Evolutionary conservation across 2,888 invertebrate genomes (phyloP).

Genomic region (Erebia epiphron): DNA sequence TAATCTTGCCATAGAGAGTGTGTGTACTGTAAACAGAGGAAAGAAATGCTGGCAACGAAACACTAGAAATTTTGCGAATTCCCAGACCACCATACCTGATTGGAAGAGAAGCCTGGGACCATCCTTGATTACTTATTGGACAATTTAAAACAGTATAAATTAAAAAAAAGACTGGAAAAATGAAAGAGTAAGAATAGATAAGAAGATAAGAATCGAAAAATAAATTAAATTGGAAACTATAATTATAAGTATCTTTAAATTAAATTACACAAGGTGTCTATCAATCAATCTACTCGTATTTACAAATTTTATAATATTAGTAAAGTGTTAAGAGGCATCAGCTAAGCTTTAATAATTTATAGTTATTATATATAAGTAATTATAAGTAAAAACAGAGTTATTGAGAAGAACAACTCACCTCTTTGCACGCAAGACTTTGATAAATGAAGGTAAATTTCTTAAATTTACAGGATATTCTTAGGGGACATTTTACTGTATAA

Average conservation of each 20-base stretch:
- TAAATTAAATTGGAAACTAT: background rate
- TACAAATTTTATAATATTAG: constrained; percentile 15
- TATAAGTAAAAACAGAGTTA: constrained; percentile 48
- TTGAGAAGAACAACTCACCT: constrained; percentile 72
- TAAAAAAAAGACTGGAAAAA: background rate
- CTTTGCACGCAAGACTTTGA: constrained; percentile 49
- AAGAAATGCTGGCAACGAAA: no score
- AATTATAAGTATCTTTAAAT: background rate
- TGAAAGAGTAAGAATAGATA: background rate
- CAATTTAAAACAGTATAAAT: background rate
- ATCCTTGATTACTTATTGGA: no score
- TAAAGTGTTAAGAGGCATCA: constrained; percentile 7
- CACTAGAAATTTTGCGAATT: no score
- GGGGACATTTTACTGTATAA: constrained; percentile 48
- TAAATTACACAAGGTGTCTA: background rate
- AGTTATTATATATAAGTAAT: background rate
- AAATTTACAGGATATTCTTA: constrained; percentile 32
- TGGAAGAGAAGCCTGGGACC: no score
- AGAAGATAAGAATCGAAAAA: background rate
- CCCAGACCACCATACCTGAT: no score
- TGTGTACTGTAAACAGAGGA: no score
- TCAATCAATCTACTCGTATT: background rate
- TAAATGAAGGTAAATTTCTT: constrained; percentile 14
- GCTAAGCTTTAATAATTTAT: constrained; percentile 1
- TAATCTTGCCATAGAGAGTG: no score